phyloP scores from a whole-genome alignment of 1,140 invertebrate species.

The Palaemon carinicauda region DNA sequence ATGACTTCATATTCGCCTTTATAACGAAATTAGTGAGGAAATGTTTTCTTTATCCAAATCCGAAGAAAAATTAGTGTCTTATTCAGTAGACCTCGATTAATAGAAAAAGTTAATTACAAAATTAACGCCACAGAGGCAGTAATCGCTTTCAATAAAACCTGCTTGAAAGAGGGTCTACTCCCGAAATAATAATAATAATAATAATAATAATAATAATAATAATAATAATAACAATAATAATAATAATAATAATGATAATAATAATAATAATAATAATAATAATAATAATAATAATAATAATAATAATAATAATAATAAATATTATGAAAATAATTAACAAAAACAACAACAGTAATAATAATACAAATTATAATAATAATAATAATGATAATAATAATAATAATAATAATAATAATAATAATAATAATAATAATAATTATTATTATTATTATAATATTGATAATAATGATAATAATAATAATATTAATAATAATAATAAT shows the following conservation, averaged over 20 bases:
- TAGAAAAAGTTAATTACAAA: no score
- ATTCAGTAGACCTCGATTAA: not conserved
- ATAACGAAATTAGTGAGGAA: no score
- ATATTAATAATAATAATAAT: not conserved
- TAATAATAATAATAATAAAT: constrained; percentile 4
- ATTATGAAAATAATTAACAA: no score
- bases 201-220: not conserved
- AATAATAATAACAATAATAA: not conserved
- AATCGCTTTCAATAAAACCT: no score
- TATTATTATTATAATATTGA: not conserved
- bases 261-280: not conserved
- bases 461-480: not conserved
- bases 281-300: not conserved
- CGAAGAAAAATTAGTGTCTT: not conserved
- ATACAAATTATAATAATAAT: no score
- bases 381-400: not conserved
- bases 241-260: not conserved
- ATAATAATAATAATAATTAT: not conserved
- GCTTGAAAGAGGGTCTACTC: no score
- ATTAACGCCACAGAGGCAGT: no score
- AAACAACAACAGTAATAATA: no score
- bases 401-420: not conserved
- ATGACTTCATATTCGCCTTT: no score
- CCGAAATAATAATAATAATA: no score
- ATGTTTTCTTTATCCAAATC: not conserved